Base-by-base conservation (phyloP, 2,113 vertebrate species). In the Gobius niger region DNA sequence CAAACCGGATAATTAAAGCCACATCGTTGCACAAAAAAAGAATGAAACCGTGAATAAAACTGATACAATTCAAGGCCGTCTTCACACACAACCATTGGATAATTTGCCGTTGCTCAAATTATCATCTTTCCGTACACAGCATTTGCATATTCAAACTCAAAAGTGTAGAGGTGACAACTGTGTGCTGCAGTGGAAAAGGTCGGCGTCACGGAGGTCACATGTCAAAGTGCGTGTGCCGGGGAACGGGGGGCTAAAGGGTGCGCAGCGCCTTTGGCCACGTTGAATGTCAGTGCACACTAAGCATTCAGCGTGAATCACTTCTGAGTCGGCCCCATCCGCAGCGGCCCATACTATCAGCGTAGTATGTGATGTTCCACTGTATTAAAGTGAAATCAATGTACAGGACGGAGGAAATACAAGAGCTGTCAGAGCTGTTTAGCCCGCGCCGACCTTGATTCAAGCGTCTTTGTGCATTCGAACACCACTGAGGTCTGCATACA, bases 251-350 rank as follows among this genome's bases (percentile, higher is more conserved):
- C 77, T 76, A 78, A 86, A 88, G 77, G 82, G 71, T 76, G 77
- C 6, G 49, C 19, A n/a, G 76, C 19, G 72, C 88, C 82, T 75
- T 87, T 81, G 75, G 88, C 84, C 73, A 70, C 53, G 63, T 59
- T 88, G 82, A 89, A 89, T 89, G 88, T 84, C 82, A 86, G 77
- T 42, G 77, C 66, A 82, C 80, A 76, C 76, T 59, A 76, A 70
- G 56, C 85, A 84, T 87, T 87, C 78, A 82, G 72, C 76, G 57
- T 81, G 63, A 78, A 51, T 56, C 76, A 41, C 71, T 65, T 40
- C 64, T 68, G 83, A 82, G 71, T 81, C 84, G 80, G 75, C 67
- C 63, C 66, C 65, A 65, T 84, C 73, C 70, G 56, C 78, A 87
- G 82, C 82, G 67, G 70, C 73, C 47, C 51, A 49, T 42, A 72